Evolutionary conservation across 2,797 vertebrate genomes (phyloP).

Genomic region (Cyprinodon diabolis): DNA sequence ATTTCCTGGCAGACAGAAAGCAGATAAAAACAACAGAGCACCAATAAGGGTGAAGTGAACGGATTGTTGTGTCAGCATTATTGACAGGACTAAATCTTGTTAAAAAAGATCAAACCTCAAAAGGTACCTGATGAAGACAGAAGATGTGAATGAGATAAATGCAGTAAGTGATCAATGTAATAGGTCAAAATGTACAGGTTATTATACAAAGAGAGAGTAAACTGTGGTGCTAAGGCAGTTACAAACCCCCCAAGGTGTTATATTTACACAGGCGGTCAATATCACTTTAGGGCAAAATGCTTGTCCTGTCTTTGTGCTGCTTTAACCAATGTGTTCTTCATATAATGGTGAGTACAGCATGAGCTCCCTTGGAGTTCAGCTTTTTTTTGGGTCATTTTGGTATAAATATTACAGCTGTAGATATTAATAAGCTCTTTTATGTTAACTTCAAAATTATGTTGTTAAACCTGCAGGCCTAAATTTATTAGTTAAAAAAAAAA

Average conservation of each 20-base stretch:
- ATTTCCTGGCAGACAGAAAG: constrained; percentile 18
- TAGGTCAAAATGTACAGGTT: constrained; percentile 8
- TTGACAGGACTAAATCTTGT: constrained; percentile 42
- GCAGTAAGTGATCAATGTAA: constrained; percentile 17
- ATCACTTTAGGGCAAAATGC: not conserved
- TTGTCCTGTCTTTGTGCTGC: not conserved
- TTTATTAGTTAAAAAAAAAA: not conserved
- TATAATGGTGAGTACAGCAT: not conserved
- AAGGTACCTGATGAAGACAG: constrained; percentile 2
- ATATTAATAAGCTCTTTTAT: not conserved
- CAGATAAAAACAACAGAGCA: constrained; percentile 11
- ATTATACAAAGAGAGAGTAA: not conserved
- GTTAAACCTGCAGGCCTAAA: not conserved
- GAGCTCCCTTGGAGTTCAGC: not conserved
- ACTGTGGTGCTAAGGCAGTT: not conserved
- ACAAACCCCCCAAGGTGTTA: constrained; percentile 10
- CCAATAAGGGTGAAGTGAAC: constrained; percentile 8
- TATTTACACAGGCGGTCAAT: constrained; percentile 8
- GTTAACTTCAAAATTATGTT: not conserved
- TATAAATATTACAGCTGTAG: not conserved
- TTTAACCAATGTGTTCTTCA: not conserved
- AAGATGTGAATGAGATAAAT: not conserved
- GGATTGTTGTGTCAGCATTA: constrained; percentile 1
- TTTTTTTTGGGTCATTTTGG: not conserved
- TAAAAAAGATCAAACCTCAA: constrained; percentile 11